Evolutionary conservation across 2,113 vertebrate species (phyloP).

Genomic region (Pagrus major): DNA sequence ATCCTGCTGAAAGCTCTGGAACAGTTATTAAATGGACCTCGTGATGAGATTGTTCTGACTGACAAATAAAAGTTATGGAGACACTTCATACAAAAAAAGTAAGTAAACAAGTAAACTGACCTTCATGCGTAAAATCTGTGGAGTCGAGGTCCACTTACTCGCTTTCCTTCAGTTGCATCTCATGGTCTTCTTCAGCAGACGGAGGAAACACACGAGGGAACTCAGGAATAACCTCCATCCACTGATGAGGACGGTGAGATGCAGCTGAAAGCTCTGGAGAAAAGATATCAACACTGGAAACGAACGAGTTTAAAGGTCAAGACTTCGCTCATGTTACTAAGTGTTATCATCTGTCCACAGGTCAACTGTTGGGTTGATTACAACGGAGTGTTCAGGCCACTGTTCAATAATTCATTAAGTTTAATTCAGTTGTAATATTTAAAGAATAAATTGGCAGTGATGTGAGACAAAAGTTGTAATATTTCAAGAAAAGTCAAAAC

Average conservation of each 20-base stretch:
- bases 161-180: not conserved
- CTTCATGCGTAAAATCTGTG: not conserved
- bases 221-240: not conserved
- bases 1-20: not conserved
- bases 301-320: constrained; percentile 2
- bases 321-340: not conserved
- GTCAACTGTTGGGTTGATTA: not conserved
- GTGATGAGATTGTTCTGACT: not conserved
- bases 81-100: not conserved
- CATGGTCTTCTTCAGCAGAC: not conserved
- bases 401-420: not conserved
- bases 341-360: not conserved
- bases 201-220: not conserved
- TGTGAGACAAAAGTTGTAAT: no score
- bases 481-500: no score
- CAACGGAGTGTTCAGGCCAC: not conserved
- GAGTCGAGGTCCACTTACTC: not conserved
- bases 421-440: no score
- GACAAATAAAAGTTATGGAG: not conserved
- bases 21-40: not conserved
- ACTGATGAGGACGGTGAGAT: not conserved
- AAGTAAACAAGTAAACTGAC: not conserved
- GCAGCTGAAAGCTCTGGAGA: constrained; percentile 3
- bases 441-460: no score
- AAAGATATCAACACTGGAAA: not conserved